Evolutionary conservation across 2,888 invertebrate species (phyloP), one percentile per base, ranked within the genome.

Genomic region (Octodonta nipae): DNA sequence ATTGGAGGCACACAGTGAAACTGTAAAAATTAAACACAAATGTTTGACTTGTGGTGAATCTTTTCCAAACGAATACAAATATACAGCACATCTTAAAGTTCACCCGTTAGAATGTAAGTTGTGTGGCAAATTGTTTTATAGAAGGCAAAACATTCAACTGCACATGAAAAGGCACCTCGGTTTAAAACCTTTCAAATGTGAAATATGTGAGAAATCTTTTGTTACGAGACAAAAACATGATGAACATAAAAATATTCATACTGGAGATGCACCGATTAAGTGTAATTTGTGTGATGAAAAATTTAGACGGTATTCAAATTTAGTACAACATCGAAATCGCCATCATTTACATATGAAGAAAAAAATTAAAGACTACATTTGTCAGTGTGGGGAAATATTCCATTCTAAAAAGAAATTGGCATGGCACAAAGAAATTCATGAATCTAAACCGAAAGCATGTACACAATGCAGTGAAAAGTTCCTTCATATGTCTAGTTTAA

Each of bases 371-470:
- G 61, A 62, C 41, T 61, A 56, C 37, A 53, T 61, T 20, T 62
- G 61, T 42, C 50, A 45, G 29, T 86, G 86, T 60, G 85, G 86
- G 24, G 78, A 79, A 45, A 75, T 85, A 35, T 75, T 84, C 60
- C 83, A 82, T 51, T 82, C 86, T 31, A 78, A 79, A 54, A 83
- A 83, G 45, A 85, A 85, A 60, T 71, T 86, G 44, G 72, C 73
- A 3, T 85, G 86, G 83, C 88, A 89, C 64, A 74, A 78, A 51
- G 87, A 87, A 62, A 51, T 79, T 3, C 88, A 88, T 63, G 84
- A 82, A 38, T 67, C 72, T 15, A 75, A 78, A 54, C 86, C 87
- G 16, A 83, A 85, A 59, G 76, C 83, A 27, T 89, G 89, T 61
- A 72, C 73, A 3, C 77, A 81, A 55, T 89, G 89, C 64, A 78